Conservation (phyloP, 2,797 vertebrate species). For the Hyperoplus immaculatus region DNA sequence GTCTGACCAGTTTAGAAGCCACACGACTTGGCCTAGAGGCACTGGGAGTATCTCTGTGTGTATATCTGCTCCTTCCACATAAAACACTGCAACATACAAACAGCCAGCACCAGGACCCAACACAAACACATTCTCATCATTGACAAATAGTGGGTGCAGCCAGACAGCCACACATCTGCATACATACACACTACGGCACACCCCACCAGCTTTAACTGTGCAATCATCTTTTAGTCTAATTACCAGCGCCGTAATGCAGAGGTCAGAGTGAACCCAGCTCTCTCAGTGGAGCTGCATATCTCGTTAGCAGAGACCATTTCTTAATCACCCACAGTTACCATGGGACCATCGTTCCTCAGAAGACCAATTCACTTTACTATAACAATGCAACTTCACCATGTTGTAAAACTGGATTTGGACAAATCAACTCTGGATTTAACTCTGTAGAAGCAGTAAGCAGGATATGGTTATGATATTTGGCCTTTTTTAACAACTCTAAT, state of each 20-base stretch:
- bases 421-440: constrained; percentile 31
- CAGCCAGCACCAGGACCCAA: constrained; percentile 19
- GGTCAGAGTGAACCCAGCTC: constrained; percentile 45
- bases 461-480: constrained; percentile 16
- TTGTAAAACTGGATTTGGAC: not conserved
- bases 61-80: constrained; percentile 11
- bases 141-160: constrained; percentile 13
- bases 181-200: not conserved
- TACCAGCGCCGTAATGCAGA: constrained; percentile 47
- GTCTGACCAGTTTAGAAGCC: constrained; percentile 79
- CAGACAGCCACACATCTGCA: constrained; percentile 8
- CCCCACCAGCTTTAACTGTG: constrained; percentile 19
- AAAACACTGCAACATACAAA: constrained; percentile 37
- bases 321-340: constrained; percentile 45
- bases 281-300: constrained; percentile 41
- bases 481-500: constrained; percentile 18
- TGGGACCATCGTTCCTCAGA: constrained; percentile 15
- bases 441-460: constrained; percentile 7
- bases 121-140: constrained; percentile 10
- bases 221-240: constrained; percentile 56
- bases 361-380: constrained; percentile 2
- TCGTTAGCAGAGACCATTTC: constrained; percentile 47
- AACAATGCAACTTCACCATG: constrained; percentile 26
- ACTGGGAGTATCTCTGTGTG: constrained; percentile 56
- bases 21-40: constrained; percentile 47